Evolutionary conservation across 2,113 vertebrate genomes (phyloP).

Genomic region (Crocuta crocuta): DNA sequence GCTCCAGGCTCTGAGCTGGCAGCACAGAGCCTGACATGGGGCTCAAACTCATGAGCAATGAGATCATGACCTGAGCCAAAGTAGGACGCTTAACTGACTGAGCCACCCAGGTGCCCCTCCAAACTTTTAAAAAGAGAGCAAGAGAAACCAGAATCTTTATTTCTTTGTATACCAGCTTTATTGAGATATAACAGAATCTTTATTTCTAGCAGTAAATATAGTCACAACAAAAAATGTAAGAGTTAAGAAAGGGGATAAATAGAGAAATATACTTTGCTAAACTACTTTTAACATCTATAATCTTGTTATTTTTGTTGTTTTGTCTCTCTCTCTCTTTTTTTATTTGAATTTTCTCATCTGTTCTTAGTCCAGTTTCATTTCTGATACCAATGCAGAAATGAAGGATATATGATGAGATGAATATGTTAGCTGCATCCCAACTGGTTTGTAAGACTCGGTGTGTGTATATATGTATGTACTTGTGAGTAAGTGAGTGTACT

Average conservation of each 20-base stretch:
- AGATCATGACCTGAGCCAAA: no score
- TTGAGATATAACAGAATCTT: not conserved
- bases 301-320: not conserved
- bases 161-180: not conserved
- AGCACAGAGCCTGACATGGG: no score
- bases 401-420: not conserved
- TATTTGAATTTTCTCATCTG: conserved; percentile 2
- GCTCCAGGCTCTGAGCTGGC: no score
- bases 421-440: not conserved
- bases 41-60: no score
- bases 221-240: not conserved
- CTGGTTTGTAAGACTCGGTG: not conserved
- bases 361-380: not conserved
- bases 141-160: not conserved
- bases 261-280: not conserved
- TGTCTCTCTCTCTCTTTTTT: not conserved
- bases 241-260: not conserved
- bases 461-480: not conserved
- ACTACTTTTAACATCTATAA: not conserved
- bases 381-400: not conserved
- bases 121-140: not conserved
- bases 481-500: not conserved
- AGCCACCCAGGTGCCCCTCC: not conserved
- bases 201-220: not conserved
- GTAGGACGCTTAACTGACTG: no score